Conservation (phyloP, 2,797 vertebrate genomes). For the Nyctibius grandis region DNA sequence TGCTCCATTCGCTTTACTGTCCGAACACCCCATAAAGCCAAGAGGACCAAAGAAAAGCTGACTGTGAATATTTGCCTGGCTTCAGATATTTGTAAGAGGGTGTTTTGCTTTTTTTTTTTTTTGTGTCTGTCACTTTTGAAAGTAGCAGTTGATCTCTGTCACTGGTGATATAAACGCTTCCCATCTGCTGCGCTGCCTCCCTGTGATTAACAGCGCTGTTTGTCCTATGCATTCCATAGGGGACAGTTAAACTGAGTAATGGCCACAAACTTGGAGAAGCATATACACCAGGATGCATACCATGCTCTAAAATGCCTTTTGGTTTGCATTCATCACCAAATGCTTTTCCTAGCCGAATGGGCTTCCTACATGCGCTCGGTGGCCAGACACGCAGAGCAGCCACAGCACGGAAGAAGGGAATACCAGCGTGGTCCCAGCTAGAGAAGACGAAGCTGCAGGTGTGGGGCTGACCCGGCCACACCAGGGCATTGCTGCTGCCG, state of each 20-base stretch:
- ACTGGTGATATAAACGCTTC: conserved; percentile 3
- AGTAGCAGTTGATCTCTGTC: background rate
- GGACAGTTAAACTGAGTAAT: background rate
- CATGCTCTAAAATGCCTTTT: background rate
- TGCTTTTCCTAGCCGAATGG: background rate
- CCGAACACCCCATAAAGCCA: background rate
- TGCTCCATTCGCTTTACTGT: background rate
- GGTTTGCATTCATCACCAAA: background rate
- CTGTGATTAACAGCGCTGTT: background rate
- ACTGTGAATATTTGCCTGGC: background rate
- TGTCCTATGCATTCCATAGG: background rate
- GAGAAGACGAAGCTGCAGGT: background rate
- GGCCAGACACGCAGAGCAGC: too few species aligned
- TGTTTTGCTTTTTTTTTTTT: background rate
- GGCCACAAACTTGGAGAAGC: background rate
- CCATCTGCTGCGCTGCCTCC: background rate
- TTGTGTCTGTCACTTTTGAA: background rate
- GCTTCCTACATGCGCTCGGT: background rate
- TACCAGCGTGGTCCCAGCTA: rapidly evolving
- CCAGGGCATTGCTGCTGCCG: too few species aligned
- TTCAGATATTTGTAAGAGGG: background rate
- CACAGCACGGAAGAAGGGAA: background rate
- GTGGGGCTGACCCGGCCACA: background rate
- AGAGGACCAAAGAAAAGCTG: background rate
- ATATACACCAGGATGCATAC: background rate